These are phyloP conservation scores for Tricholaema leucomelas DNA, from an alignment of 2,113 vertebrate genomes.

Conservation along the genomic window DNA sequence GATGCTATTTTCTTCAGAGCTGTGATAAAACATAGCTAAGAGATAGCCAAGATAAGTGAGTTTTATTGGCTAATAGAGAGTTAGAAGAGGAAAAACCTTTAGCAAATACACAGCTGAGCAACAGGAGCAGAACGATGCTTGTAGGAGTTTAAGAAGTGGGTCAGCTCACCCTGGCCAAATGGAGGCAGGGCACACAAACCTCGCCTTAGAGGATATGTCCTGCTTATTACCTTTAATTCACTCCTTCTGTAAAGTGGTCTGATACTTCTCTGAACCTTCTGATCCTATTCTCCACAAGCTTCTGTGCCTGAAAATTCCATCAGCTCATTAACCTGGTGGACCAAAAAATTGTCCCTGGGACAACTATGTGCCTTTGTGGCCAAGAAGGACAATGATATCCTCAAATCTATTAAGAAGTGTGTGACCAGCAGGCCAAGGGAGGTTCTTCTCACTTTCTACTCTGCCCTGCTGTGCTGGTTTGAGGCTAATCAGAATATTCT, in stretches of 20 bases:
- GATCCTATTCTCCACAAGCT: not conserved
- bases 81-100: not conserved
- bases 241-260: not conserved
- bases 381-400: no score
- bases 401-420: no score
- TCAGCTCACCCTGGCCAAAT: not conserved
- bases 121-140: not conserved
- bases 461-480: no score
- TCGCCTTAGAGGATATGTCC: not conserved
- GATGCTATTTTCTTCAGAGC: not conserved
- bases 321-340: not conserved
- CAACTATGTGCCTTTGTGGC: no score
- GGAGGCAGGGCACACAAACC: not conserved
- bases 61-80: not conserved
- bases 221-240: not conserved
- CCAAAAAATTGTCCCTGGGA: no score
- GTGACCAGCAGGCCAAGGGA: no score
- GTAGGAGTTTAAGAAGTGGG: not conserved
- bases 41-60: not conserved
- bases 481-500: no score
- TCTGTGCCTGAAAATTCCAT: not conserved
- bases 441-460: no score
- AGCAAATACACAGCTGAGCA: not conserved
- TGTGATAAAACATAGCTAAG: not conserved
- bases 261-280: not conserved